These are phyloP conservation scores for Graphium colonna DNA, from an alignment of 2,888 invertebrate species.

Conservation along the genomic window DNA sequence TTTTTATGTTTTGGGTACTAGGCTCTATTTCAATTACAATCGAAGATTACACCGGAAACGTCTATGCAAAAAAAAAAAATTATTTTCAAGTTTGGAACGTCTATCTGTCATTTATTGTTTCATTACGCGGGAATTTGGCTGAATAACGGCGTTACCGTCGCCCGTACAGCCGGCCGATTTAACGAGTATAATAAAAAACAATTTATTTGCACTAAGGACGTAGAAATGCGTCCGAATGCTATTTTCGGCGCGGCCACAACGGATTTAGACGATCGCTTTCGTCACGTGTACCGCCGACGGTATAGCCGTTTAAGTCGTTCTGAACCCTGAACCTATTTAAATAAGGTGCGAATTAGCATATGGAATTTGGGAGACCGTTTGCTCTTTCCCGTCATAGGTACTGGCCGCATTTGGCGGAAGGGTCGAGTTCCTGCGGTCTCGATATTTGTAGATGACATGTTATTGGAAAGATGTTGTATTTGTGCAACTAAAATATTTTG, in stretches of 20 bases:
- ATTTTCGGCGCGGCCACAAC: slow-evolving; percentile 33
- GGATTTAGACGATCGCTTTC: slow-evolving; percentile 33
- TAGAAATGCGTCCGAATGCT: slow-evolving; percentile 35
- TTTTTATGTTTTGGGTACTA: no score
- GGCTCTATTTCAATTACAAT: no score
- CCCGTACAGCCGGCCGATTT: slow-evolving; percentile 16
- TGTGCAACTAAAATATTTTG: no score
- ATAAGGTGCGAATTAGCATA: slow-evolving; percentile 12
- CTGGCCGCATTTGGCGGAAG: slow-evolving; percentile 4
- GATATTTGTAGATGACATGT: not conserved
- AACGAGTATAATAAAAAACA: slow-evolving; percentile 23
- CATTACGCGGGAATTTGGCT: slow-evolving; percentile 5
- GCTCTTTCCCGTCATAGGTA: slow-evolving; percentile 12
- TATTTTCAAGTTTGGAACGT: not conserved
- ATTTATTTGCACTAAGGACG: slow-evolving; percentile 34
- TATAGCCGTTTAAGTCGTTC: not conserved
- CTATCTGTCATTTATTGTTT: slow-evolving; percentile 5
- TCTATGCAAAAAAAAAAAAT: not conserved
- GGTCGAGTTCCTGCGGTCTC: slow-evolving; percentile 5
- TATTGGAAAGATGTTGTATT: not conserved
- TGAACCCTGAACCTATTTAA: slow-evolving; percentile 1
- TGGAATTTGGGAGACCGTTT: not conserved
- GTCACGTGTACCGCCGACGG: slow-evolving; percentile 24
- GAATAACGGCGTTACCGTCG: not conserved
- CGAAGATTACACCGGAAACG: no score